Conservation (phyloP, 2,113 vertebrate genomes). For the Syngnathus typhle region DNA sequence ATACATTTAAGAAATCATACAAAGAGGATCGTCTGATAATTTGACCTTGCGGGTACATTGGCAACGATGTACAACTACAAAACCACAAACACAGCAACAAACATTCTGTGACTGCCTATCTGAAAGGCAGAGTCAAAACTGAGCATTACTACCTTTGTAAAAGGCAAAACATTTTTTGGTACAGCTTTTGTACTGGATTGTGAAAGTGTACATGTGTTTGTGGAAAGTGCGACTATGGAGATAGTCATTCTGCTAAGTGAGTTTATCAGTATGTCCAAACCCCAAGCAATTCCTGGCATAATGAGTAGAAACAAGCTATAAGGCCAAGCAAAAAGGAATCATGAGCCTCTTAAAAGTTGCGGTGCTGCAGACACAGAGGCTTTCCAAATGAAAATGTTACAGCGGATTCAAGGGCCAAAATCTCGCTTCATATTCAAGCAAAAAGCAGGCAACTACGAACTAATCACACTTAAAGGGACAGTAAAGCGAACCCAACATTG, state of each 20-base stretch:
- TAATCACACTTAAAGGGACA: neutral
- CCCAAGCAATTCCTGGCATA: slow-evolving; percentile 45
- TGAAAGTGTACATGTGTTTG: neutral
- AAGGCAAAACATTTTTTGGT: neutral
- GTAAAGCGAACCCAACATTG: slow-evolving; percentile 17
- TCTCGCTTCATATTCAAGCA: slow-evolving; percentile 22
- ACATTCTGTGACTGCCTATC: neutral
- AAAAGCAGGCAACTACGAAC: neutral
- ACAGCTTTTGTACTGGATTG: neutral
- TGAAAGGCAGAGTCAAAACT: neutral
- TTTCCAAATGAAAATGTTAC: slow-evolving; percentile 7
- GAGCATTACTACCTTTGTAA: neutral
- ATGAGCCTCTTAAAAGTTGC: slow-evolving; percentile 14
- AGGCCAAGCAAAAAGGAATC: slow-evolving; percentile 22
- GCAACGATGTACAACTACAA: neutral
- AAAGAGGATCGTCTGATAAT: neutral
- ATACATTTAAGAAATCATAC: neutral
- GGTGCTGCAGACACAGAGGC: neutral
- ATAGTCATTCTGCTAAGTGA: neutral
- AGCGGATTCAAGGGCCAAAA: neutral
- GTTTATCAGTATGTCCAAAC: slow-evolving; percentile 5
- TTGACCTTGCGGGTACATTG: neutral
- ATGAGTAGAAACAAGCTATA: slow-evolving; percentile 21
- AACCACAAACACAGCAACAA: neutral
- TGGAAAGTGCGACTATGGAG: neutral